A percentile compares a stretch with the other conserved stretches of the same genome.
Evolutionary conservation across 2,888 invertebrate species (phyloP).

Genomic region (Andricus quercusramuli): DNA sequence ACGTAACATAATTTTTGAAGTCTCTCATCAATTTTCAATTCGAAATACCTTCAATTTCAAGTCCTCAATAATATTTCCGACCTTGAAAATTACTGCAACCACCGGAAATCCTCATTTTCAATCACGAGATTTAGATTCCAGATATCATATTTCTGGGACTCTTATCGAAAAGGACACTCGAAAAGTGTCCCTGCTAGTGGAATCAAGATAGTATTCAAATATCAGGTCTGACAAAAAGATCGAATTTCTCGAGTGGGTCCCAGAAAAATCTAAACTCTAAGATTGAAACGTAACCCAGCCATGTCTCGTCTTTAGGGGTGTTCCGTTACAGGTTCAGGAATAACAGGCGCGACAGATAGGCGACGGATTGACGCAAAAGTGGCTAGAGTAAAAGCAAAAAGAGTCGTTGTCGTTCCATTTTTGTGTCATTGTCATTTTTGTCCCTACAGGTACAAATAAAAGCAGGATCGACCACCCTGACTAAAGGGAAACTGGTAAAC

Average conservation of each 20-base stretch:
- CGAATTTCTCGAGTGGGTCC: slow-evolving; percentile 51
- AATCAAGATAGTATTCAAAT: slow-evolving; percentile 29
- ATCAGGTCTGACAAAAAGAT: slow-evolving; percentile 53
- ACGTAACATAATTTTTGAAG: too few species aligned
- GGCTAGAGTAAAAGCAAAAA: slow-evolving; percentile 42
- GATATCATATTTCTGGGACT: not conserved
- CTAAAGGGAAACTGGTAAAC: slow-evolving; percentile 56
- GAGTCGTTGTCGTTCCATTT: slow-evolving; percentile 42
- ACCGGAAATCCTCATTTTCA: not conserved
- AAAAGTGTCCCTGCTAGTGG: slow-evolving; percentile 26
- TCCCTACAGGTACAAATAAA: slow-evolving; percentile 28
- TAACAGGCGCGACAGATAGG: slow-evolving; percentile 51
- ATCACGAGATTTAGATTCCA: not conserved
- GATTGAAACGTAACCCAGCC: slow-evolving; percentile 60
- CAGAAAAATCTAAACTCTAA: slow-evolving; percentile 52
- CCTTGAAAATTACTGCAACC: not conserved
- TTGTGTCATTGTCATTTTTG: slow-evolving; percentile 13
- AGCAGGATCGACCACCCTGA: slow-evolving; percentile 53
- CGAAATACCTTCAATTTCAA: too few species aligned
- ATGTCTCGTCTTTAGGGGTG: slow-evolving; percentile 48
- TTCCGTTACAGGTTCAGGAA: slow-evolving; percentile 51
- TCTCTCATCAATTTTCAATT: too few species aligned
- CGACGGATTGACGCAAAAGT: slow-evolving; percentile 47
- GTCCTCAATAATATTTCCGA: not conserved
- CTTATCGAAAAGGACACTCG: not conserved